These are phyloP conservation scores for Trachelus stipa DNA, from an alignment of 2,888 invertebrate species.

Conservation along the genomic window DNA sequence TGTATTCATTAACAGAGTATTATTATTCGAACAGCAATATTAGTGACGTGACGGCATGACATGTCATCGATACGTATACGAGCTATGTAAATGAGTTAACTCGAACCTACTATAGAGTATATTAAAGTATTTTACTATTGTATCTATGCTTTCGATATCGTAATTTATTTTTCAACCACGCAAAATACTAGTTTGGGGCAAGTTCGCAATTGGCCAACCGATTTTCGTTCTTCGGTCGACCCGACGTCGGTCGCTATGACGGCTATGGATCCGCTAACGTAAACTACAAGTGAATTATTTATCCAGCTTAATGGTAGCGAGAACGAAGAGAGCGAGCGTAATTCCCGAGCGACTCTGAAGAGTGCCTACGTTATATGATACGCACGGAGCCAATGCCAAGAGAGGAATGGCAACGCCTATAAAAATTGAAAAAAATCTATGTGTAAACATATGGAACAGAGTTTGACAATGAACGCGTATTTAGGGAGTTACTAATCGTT, in stretches of 20 bases:
- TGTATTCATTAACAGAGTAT: slow-evolving; percentile 46
- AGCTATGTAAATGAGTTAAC: neutral
- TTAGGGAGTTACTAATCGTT: neutral
- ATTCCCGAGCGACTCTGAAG: slow-evolving; percentile 55
- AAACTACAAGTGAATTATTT: slow-evolving; percentile 61
- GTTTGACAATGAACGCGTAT: neutral
- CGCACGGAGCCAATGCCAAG: neutral
- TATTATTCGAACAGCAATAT: slow-evolving; percentile 40
- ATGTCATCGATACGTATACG: neutral
- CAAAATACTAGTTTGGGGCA: too few species aligned
- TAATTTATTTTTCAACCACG: neutral
- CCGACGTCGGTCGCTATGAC: neutral
- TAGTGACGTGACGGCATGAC: neutral
- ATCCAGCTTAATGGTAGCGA: slow-evolving; percentile 61
- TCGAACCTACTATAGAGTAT: neutral
- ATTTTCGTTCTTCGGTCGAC: neutral
- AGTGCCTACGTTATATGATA: neutral
- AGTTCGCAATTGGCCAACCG: neutral
- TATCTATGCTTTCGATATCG: neutral
- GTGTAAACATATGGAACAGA: neutral
- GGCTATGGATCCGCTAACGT: slow-evolving; percentile 44
- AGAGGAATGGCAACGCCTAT: neutral
- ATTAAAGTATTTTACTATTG: neutral
- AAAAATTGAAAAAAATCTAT: neutral
- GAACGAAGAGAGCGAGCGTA: slow-evolving; percentile 51